These are phyloP conservation scores for Hemaris fuciformis DNA, from an alignment of 2,888 invertebrate species.

Conservation along the genomic window DNA sequence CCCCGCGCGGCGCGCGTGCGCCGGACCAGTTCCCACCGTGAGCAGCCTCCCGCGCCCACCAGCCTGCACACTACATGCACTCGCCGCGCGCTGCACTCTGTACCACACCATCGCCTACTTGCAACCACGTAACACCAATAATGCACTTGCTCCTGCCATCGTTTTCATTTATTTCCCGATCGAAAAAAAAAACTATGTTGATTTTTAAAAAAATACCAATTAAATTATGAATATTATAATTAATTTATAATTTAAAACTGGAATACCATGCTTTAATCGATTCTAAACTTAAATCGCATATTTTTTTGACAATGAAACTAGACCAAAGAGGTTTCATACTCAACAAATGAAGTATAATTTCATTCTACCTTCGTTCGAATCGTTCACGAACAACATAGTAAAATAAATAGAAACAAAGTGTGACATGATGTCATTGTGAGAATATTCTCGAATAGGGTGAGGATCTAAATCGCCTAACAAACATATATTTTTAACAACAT, in stretches of 20 bases:
- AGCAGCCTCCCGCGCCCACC: slow-evolving; percentile 56
- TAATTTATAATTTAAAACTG: too few species aligned
- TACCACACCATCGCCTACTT: not conserved
- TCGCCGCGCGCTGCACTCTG: not conserved
- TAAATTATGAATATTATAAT: too few species aligned
- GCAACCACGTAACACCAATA: not conserved
- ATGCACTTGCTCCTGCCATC: not conserved
- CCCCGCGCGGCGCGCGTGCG: slow-evolving; percentile 75
- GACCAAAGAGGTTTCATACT: too few species aligned
- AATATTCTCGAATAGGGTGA: not conserved
- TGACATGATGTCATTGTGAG: not conserved
- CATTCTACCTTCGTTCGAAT: not conserved
- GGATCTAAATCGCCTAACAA: not conserved
- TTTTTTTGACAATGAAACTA: not conserved
- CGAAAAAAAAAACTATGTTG: not conserved
- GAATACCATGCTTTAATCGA: not conserved
- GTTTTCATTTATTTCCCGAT: not conserved
- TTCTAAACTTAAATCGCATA: not conserved
- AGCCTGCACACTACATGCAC: slow-evolving; percentile 20
- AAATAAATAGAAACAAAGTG: not conserved
- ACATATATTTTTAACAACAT: not conserved
- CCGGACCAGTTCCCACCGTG: slow-evolving; percentile 65
- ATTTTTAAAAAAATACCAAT: too few species aligned
- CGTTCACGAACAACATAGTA: not conserved
- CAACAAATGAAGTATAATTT: too few species aligned